Evolutionary conservation across 2,888 invertebrate species (phyloP).

Genomic region (Papilio demoleus): DNA sequence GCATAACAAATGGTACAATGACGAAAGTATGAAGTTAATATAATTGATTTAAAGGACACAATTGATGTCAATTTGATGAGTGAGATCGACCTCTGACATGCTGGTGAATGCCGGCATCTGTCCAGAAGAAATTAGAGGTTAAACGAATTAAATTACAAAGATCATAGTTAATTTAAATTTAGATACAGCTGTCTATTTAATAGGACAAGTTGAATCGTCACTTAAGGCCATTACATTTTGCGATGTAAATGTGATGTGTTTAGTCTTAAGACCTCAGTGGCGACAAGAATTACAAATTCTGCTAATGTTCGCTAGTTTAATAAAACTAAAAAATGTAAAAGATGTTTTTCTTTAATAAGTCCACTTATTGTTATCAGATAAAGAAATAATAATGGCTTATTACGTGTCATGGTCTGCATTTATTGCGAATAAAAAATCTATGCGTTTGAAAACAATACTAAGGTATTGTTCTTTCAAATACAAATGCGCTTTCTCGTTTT

Average conservation of each 20-base stretch:
- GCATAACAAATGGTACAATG: slow-evolving; percentile 18
- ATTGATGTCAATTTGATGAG: slow-evolving; percentile 71
- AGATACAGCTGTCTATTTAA: slow-evolving; percentile 31
- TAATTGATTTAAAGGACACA: slow-evolving; percentile 45
- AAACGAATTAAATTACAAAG: slow-evolving; percentile 67
- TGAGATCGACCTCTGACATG: slow-evolving; percentile 67
- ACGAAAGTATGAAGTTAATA: slow-evolving; percentile 8
- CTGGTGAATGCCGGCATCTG: slow-evolving; percentile 52
- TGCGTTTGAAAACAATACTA: slow-evolving; percentile 51
- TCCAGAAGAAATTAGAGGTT: slow-evolving; percentile 72
- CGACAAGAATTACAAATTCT: too few species aligned
- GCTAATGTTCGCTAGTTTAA: too few species aligned
- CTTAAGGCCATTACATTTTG: too few species aligned
- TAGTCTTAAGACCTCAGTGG: too few species aligned
- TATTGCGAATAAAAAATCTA: slow-evolving; percentile 49
- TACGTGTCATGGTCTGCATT: slow-evolving; percentile 48
- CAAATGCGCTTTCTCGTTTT: slow-evolving; percentile 47
- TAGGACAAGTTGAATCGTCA: background rate
- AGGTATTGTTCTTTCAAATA: slow-evolving; percentile 50
- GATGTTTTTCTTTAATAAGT: slow-evolving; percentile 33
- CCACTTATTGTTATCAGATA: slow-evolving; percentile 44
- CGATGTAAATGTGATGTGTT: too few species aligned
- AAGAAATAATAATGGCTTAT: slow-evolving; percentile 43
- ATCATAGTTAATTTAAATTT: slow-evolving; percentile 35
- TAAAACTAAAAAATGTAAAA: background rate